A percentile compares a stretch with the other conserved stretches of the same genome.
Evolutionary conservation across 2,888 invertebrate species (phyloP).

Genomic region (Acrobasis suavella): DNA sequence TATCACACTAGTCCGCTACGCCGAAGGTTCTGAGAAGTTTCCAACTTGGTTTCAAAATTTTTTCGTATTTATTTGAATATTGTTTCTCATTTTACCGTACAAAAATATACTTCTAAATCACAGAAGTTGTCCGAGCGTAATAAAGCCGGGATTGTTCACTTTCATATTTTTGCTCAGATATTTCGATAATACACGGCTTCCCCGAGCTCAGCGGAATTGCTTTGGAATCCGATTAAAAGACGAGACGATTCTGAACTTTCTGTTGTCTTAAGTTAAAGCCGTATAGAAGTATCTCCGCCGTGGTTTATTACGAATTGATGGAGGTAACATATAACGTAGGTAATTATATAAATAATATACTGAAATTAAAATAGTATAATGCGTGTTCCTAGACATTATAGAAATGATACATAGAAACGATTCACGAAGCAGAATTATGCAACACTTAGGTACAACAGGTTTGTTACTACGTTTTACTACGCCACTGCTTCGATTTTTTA

Average conservation of each 20-base stretch:
- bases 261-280: background rate
- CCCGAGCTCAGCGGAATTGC: slow-evolving; percentile 1
- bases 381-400: too few species aligned
- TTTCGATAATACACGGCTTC: slow-evolving; percentile 2
- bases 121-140: background rate
- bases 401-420: too few species aligned
- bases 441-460: too few species aligned
- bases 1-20: too few species aligned
- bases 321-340: background rate
- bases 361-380: too few species aligned
- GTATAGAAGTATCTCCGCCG: background rate
- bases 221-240: slow-evolving; percentile 1
- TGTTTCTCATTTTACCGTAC: background rate
- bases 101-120: background rate
- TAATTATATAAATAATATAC: too few species aligned
- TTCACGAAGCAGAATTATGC: too few species aligned
- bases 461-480: too few species aligned
- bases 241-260: slow-evolving; percentile 1
- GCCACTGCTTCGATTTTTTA: too few species aligned
- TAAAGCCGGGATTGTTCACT: slow-evolving; percentile 1
- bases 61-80: too few species aligned
- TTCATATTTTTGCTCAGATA: slow-evolving; percentile 1
- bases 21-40: too few species aligned
- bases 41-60: too few species aligned
- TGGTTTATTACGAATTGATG: background rate